Evolutionary conservation across 2,797 vertebrate species (phyloP), one percentile per base, ranked within the genome.

Genomic region (Otolemur crassicaudatus): DNA sequence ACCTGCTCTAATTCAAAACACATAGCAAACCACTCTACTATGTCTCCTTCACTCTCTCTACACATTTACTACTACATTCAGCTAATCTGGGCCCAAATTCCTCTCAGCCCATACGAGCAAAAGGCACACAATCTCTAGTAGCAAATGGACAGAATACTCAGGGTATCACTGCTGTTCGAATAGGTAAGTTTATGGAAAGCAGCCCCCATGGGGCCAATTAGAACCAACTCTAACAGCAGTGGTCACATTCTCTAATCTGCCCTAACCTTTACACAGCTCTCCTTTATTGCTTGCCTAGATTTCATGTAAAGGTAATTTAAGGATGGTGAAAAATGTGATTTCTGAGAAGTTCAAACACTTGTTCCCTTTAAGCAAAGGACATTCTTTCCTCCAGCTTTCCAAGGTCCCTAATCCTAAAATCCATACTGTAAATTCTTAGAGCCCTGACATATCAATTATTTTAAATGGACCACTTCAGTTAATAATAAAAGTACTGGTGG

Each of bases 61-160:
- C 7, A 37, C 25, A 72, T 58, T 91, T 92, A 31, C 53, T 83
- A 56, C 22, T 53, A 7, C 25, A 67, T 37, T 58, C 70, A 70
- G 70, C 61, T 70, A 53, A 87, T 14, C 77, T n/a, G 31, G 75
- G 22, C 14, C 79, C 82, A 94, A 58, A 93, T 75, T 63, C 53
- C 25, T 69, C 89, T 75, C 37, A 67, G 84, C 40, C 67, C 60
- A 19, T 5, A 60, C n/a, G 56, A 82, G 34, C 70, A 25, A 40
- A 75, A 96, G 90, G 22, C 22, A 84, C 19, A 91, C 10, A 31
- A 43, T 56, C 56, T 94, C 37, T 72, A 40, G 40, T 20, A 93
- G 83, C 90, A 97, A 83, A 96, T 83, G 90, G 84, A 83, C 40
- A 56, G 85, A 86, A 84, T n/a, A 60, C 53, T 77, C 81, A 75